Conservation (phyloP, 2,888 invertebrate species). For the Leucozona laternaria region DNA sequence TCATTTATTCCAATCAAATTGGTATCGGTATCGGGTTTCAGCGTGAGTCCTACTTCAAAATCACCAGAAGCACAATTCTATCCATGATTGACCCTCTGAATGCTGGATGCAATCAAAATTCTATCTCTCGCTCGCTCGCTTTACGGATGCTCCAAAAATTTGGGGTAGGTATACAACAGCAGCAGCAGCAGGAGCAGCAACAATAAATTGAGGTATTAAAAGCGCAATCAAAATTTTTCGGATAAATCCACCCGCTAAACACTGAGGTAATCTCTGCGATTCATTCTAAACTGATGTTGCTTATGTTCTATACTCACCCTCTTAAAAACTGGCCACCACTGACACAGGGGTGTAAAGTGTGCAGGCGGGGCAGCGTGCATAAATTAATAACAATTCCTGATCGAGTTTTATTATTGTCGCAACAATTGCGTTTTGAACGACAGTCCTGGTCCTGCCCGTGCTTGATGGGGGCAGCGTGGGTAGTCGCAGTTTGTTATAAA, state of each 20-base stretch:
- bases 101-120: conserved; percentile 49
- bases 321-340: neutral
- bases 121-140: neutral
- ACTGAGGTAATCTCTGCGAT: conserved; percentile 70
- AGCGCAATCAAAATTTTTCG: conserved; percentile 73
- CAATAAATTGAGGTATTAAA: conserved; percentile 75
- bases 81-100: conserved; percentile 53
- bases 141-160: neutral
- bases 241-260: conserved; percentile 75
- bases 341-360: neutral
- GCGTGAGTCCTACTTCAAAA: conserved; percentile 52
- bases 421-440: conserved; percentile 65
- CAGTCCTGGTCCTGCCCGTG: neutral
- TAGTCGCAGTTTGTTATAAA: too few species aligned
- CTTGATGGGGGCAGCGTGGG: neutral
- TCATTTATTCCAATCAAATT: conserved; percentile 71
- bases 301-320: neutral
- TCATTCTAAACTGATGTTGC: conserved; percentile 54
- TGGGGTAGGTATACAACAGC: neutral
- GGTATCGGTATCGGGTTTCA: conserved; percentile 6
- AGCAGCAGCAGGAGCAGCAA: conserved; percentile 7
- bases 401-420: conserved; percentile 74
- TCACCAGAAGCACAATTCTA: conserved; percentile 40
- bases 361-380: conserved; percentile 38
- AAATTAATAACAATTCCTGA: conserved; percentile 75